phyloP scores from a whole-genome alignment of 2,797 vertebrate species.

The Hyperoplus immaculatus region DNA sequence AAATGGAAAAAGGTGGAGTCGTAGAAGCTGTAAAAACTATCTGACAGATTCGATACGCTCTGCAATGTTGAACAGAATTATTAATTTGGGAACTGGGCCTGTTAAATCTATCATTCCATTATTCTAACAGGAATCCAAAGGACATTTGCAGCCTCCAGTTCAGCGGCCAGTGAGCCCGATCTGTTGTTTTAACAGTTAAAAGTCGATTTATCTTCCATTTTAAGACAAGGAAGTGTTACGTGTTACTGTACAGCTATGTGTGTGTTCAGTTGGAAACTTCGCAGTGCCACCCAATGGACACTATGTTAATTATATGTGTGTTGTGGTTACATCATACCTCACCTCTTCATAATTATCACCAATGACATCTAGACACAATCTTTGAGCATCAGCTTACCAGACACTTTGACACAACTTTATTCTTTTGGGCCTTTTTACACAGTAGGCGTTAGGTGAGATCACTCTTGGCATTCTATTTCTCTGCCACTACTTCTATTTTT shows the following conservation, averaged over 20 bases:
- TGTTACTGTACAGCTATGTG: slow-evolving; percentile 9
- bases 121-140: slow-evolving; percentile 80
- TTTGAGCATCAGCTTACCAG: background rate
- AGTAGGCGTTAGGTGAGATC: slow-evolving; percentile 8
- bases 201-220: slow-evolving; percentile 67
- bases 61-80: slow-evolving; percentile 79
- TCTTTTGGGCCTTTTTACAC: background rate
- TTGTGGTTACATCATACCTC: slow-evolving; percentile 1
- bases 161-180: slow-evolving; percentile 61
- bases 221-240: slow-evolving; percentile 57
- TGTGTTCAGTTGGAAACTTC: slow-evolving; percentile 37
- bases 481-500: slow-evolving; percentile 1
- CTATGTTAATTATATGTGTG: background rate
- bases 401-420: background rate
- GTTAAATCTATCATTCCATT: slow-evolving; percentile 86
- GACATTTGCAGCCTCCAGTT: slow-evolving; percentile 70
- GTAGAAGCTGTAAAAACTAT: slow-evolving; percentile 76
- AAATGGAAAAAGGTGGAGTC: slow-evolving; percentile 74
- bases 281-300: slow-evolving; percentile 73
- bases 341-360: background rate
- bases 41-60: slow-evolving; percentile 79
- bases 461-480: slow-evolving; percentile 16
- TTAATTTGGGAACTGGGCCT: slow-evolving; percentile 82
- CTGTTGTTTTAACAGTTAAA: slow-evolving; percentile 77
- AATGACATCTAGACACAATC: background rate